Evolutionary conservation across 2,113 vertebrate genomes (phyloP), one percentile per base, ranked within the genome.

Genomic region (Chloropsis hardwickii): DNA sequence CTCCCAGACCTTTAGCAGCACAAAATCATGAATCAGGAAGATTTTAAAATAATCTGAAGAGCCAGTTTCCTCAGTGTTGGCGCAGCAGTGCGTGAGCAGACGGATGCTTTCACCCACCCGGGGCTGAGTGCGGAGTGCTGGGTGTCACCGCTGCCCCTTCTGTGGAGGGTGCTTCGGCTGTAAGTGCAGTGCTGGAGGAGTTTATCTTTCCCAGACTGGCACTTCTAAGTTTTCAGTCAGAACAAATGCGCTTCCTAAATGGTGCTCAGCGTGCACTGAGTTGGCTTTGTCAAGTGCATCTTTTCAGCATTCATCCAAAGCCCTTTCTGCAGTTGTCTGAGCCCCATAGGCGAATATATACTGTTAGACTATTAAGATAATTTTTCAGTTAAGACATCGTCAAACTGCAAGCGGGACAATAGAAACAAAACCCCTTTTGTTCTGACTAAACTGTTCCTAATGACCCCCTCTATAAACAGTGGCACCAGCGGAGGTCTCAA

Each of bases 401-500:
- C 97, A 97, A 97, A 98, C 97, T 97, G 91, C 96, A 98, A 96
- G 94, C 84, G 95, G 97, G 97, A 99, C 98, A 99, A 98, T 98
- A 93, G 98, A 98, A 99, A 99, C 99, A 99, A 98, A 98, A 82
- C 97, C 95, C 88, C 98, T 98, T 99, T 99, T 99, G 99, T 99
- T 99, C 98, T 67, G 93, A 91, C 97, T 98, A 98, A 98, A 98
- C 98, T 98, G 98, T 98, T 98, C 98, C 98, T 98, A 98, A 98
- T 99, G 98, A 99, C 98, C 98, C 97, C 97, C 98, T 97, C 97
- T 97, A 98, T 98, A 99, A 99, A 98, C 98, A 98, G 97, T 96
- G 98, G 98, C 98, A 98, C 97, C 96, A 96, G 97, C 95, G 97
- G 98, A 96, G 96, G 95, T 89, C 98, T 98, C 98, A 97, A 98